Percentiles rank a stretch among this genome's conserved stretches.
Conservation (phyloP, 2,797 vertebrate species). For the Poecilia wingei region DNA sequence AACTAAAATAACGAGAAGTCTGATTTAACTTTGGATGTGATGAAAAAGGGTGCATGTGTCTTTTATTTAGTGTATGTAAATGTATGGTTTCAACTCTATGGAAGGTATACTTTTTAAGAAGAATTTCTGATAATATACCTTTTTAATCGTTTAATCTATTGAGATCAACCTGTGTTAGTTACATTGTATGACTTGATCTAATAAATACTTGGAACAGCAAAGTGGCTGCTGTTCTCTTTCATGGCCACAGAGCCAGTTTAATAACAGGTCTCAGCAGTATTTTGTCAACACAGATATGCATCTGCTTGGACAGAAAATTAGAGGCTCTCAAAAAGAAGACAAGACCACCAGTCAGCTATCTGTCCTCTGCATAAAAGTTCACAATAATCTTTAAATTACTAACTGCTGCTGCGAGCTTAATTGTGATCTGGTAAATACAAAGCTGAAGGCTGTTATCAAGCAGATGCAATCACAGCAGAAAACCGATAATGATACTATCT, state of each 20-base stretch:
- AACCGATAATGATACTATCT: constrained; percentile 48
- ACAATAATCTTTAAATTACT: constrained; percentile 65
- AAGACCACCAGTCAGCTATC: constrained; percentile 39
- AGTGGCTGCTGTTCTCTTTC: constrained; percentile 34
- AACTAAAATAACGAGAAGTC: too few relatives aligned
- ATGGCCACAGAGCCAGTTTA: constrained; percentile 52
- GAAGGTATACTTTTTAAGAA: not conserved
- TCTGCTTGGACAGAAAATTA: constrained; percentile 51
- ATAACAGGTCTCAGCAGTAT: constrained; percentile 58
- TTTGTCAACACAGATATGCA: constrained; percentile 64
- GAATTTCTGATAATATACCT: not conserved
- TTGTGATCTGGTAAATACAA: constrained; percentile 67
- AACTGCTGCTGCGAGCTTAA: constrained; percentile 45
- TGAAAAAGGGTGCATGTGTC: not conserved
- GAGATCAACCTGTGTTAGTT: not conserved
- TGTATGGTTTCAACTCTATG: not conserved
- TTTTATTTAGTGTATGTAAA: constrained; percentile 7
- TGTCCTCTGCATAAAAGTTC: constrained; percentile 46
- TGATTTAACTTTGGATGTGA: not conserved
- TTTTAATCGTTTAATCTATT: not conserved
- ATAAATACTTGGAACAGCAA: constrained; percentile 43
- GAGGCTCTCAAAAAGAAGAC: constrained; percentile 34
- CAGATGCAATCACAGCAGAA: constrained; percentile 36
- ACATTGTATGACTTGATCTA: constrained; percentile 30
- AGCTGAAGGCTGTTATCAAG: constrained; percentile 56